Evolutionary conservation across 2,797 vertebrate species (phyloP).

Genomic region (Mus minutoides): DNA sequence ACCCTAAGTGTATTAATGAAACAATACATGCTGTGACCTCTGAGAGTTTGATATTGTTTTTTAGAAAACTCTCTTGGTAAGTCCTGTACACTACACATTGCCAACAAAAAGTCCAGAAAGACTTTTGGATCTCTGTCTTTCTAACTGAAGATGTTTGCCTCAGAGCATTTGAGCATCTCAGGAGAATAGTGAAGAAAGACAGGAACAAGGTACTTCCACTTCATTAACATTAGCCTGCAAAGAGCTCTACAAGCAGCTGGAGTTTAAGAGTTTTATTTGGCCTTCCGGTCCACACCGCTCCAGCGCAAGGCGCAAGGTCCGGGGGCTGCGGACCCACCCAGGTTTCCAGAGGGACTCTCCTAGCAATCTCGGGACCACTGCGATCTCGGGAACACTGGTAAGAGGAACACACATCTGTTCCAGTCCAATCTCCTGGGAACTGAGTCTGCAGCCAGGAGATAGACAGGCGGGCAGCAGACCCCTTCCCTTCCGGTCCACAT

Average conservation of each 20-base stretch:
- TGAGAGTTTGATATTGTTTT: not conserved
- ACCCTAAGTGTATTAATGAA: not conserved
- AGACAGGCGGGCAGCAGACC: too few species aligned
- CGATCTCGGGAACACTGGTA: too few species aligned
- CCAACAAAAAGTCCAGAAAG: not conserved
- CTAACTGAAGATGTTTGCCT: not conserved
- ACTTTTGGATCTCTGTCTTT: not conserved
- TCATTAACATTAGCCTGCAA: conserved; percentile 47
- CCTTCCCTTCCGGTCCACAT: too few species aligned
- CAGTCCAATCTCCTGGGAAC: too few species aligned
- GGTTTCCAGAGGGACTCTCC: too few species aligned
- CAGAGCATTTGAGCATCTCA: conserved; percentile 38
- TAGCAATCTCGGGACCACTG: too few species aligned
- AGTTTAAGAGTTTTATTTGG: conserved; percentile 44
- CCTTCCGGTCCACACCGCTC: too few species aligned
- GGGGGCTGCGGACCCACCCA: too few species aligned
- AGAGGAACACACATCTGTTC: too few species aligned
- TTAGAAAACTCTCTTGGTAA: not conserved
- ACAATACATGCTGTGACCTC: not conserved
- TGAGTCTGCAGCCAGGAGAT: too few species aligned
- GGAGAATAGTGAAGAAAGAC: not conserved
- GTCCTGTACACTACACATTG: not conserved
- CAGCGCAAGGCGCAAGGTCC: too few species aligned
- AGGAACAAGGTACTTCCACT: conserved; percentile 42
- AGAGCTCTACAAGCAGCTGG: conserved; percentile 50